These are phyloP conservation scores for Diarsia rubi DNA, from an alignment of 2,888 invertebrate genomes.

Conservation along the genomic window DNA sequence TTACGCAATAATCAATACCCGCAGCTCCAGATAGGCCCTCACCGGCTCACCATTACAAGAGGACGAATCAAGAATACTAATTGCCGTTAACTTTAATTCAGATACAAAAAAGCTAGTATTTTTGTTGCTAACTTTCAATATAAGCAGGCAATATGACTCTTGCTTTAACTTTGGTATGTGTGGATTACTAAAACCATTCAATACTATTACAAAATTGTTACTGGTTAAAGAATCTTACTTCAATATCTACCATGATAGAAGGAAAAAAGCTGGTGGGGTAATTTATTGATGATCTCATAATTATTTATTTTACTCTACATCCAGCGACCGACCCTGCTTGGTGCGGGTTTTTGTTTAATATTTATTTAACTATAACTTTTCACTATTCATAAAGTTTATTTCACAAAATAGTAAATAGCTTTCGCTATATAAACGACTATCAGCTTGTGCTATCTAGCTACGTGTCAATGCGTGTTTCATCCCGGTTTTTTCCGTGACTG, in stretches of 20 bases:
- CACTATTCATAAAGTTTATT: neutral
- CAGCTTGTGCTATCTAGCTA: neutral
- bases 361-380: neutral
- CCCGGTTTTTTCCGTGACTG: no score
- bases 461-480: neutral
- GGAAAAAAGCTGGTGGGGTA: neutral
- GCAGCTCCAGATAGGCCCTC: slow-evolving; percentile 70
- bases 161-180: neutral
- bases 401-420: neutral
- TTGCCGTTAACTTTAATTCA: slow-evolving; percentile 57
- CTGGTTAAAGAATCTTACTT: neutral
- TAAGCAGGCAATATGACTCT: neutral
- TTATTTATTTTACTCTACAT: neutral
- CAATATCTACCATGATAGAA: neutral
- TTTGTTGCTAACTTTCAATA: neutral
- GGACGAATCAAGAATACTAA: slow-evolving; percentile 75
- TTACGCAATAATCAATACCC: slow-evolving; percentile 86
- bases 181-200: neutral
- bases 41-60: slow-evolving; percentile 69
- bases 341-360: neutral
- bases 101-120: slow-evolving; percentile 7
- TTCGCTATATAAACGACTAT: neutral
- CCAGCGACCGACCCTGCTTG: neutral
- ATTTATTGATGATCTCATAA: neutral
- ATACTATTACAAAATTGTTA: neutral